These are phyloP conservation scores for Caenorhabditis imperialis DNA, from an alignment of 2,888 invertebrate species.

Conservation along the genomic window DNA sequence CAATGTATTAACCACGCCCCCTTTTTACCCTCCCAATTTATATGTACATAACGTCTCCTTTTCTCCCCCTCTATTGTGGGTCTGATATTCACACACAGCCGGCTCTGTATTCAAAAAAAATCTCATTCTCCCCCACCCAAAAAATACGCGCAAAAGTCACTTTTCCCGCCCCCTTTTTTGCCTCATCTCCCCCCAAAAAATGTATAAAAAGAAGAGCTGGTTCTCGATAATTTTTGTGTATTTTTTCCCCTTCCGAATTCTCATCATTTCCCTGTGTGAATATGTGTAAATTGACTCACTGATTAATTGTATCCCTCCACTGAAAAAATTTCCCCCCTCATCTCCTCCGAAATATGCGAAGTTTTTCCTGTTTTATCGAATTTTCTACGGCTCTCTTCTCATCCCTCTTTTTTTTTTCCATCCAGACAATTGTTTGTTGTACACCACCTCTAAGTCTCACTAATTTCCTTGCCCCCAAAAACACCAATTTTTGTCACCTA, in stretches of 20 bases:
- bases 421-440: too few relatives aligned
- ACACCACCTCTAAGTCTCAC: conserved; percentile 1
- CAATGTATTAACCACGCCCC: conserved; percentile 12
- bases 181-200: conserved; percentile 5
- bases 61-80: conserved; percentile 12
- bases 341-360: too few relatives aligned
- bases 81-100: conserved; percentile 27
- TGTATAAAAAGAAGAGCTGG: conserved; percentile 47
- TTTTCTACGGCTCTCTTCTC: too few relatives aligned
- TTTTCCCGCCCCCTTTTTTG: background rate
- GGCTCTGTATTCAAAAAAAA: too few relatives aligned
- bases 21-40: conserved; percentile 6
- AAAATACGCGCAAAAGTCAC: background rate
- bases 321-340: too few relatives aligned
- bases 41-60: conserved; percentile 33
- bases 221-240: conserved; percentile 33
- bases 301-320: too few relatives aligned
- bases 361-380: too few relatives aligned
- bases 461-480: conserved; percentile 15
- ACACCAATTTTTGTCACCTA: background rate
- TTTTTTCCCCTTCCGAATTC: background rate
- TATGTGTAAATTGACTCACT: conserved; percentile 39
- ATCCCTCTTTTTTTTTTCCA: too few relatives aligned
- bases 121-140: background rate
- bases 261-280: conserved; percentile 24